Evolutionary conservation across 2,888 invertebrate species (phyloP).

Genomic region (Anthrax anthrax): DNA sequence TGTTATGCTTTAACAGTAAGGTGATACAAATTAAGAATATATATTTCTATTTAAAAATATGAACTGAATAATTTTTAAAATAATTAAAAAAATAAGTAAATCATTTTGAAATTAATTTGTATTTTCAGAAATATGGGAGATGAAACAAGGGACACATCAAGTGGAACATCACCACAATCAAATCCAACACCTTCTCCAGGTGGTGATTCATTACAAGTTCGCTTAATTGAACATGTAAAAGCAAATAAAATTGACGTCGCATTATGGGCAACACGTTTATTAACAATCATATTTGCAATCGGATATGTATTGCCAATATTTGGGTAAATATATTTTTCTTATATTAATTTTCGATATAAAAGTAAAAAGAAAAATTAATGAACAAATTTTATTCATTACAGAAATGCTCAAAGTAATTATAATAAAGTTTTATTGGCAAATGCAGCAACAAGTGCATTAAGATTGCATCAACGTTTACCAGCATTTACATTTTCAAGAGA

Average conservation of each 20-base stretch:
- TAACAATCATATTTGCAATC: slow-evolving; percentile 69
- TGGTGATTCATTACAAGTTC: slow-evolving; percentile 14
- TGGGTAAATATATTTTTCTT: slow-evolving; percentile 46
- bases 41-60: too few species aligned
- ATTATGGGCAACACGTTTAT: slow-evolving; percentile 72
- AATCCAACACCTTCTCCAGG: slow-evolving; percentile 14
- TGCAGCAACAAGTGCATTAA: slow-evolving; percentile 87
- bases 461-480: slow-evolving; percentile 88
- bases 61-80: too few species aligned
- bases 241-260: slow-evolving; percentile 77
- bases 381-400: slow-evolving; percentile 29
- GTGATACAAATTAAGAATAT: too few species aligned
- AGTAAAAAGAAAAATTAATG: background rate
- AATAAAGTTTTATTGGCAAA: slow-evolving; percentile 84
- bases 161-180: slow-evolving; percentile 9
- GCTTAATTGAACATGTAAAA: slow-evolving; percentile 54
- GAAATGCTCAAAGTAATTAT: slow-evolving; percentile 65
- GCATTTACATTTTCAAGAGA: slow-evolving; percentile 66
- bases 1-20: too few species aligned
- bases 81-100: too few species aligned
- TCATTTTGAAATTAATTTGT: too few species aligned
- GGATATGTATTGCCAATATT: slow-evolving; percentile 78
- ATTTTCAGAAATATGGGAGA: slow-evolving; percentile 9
- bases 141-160: slow-evolving; percentile 2
- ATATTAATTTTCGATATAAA: background rate